These are phyloP conservation scores for Trinectes maculatus DNA, from an alignment of 2,113 vertebrate genomes.

Conservation along the genomic window DNA sequence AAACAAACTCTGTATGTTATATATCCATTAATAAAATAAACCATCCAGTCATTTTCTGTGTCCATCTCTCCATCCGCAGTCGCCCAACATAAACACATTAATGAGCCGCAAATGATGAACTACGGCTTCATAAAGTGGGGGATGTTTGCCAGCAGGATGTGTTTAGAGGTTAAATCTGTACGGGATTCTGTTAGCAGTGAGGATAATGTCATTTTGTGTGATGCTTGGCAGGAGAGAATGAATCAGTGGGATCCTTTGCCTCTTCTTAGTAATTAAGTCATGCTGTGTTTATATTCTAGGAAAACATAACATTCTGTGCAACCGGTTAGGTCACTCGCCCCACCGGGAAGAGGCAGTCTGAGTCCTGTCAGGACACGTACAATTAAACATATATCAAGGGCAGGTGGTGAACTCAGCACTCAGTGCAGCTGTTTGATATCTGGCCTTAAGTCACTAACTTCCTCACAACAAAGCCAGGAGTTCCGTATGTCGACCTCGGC, in stretches of 20 bases:
- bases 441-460: background rate
- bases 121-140: background rate
- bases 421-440: background rate
- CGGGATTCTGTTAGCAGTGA: conserved; percentile 5
- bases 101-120: conserved; percentile 6
- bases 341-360: background rate
- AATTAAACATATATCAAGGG: background rate
- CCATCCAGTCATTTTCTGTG: background rate
- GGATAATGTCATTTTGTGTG: background rate
- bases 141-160: conserved; percentile 3
- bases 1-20: too few species aligned
- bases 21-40: too few species aligned
- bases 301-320: conserved; percentile 5
- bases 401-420: background rate
- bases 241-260: background rate
- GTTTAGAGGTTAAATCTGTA: conserved; percentile 4
- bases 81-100: conserved; percentile 2
- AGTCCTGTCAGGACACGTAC: background rate
- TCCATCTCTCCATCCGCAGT: background rate
- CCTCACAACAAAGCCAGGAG: background rate
- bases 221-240: conserved; percentile 10
- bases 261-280: conserved; percentile 33
- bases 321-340: background rate
- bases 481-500: conserved; percentile 19
- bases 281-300: conserved; percentile 9